phyloP scores from a whole-genome alignment of 1,140 invertebrate genomes.

The Yoshiicerus persimilis region DNA sequence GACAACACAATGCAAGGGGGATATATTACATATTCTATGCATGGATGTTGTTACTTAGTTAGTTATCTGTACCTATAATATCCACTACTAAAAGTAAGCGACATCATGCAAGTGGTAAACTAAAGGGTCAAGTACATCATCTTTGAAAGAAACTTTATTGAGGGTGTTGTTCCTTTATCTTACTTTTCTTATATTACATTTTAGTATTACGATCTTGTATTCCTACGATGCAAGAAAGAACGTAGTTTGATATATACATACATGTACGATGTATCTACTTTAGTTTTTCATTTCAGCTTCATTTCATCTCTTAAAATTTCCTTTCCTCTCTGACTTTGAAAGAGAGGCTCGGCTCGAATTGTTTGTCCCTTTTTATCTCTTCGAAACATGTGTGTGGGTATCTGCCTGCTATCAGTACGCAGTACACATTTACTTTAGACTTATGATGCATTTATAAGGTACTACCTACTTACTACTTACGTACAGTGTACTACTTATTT shows the following conservation, averaged over 20 bases:
- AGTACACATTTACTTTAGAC: neutral
- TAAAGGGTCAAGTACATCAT: constrained; percentile 30
- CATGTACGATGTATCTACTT: neutral
- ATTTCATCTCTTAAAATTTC: neutral
- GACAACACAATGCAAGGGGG: no score
- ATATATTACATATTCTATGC: neutral
- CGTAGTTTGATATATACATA: neutral
- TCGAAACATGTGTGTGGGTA: neutral
- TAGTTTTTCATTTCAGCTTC: no score
- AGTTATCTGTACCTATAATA: neutral
- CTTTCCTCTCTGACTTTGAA: neutral
- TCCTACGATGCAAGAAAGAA: no score
- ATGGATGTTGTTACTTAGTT: neutral
- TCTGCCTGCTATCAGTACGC: no score
- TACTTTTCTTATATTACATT: neutral
- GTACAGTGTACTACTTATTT: neutral
- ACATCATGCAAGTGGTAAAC: neutral
- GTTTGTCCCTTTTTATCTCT: neutral
- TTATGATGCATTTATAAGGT: neutral
- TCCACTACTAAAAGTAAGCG: neutral
- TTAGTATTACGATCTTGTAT: no score
- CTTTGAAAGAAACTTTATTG: neutral
- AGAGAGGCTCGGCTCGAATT: neutral
- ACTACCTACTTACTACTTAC: neutral
- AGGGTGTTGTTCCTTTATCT: constrained; percentile 1